Evolutionary conservation across 2,113 vertebrate genomes (phyloP).

Genomic region (Oreochromis spilurus): DNA sequence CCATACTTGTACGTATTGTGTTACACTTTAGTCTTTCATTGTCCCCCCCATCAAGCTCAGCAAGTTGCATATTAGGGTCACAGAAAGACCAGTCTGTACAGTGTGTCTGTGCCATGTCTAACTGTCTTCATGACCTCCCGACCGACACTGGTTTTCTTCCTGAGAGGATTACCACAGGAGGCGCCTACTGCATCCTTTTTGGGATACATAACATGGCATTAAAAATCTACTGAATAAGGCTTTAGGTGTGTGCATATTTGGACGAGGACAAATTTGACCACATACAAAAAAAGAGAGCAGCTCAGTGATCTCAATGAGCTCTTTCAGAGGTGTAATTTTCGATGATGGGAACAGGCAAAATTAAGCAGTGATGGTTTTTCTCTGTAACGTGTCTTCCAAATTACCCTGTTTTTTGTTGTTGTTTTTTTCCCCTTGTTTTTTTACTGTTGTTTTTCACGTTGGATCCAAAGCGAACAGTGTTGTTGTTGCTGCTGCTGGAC

Average conservation of each 20-base stretch:
- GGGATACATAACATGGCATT: conserved; percentile 35
- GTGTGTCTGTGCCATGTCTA: conserved; percentile 6
- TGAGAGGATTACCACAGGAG: conserved; percentile 26
- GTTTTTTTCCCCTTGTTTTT: not conserved
- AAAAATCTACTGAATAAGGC: conserved; percentile 15
- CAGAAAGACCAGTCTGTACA: not conserved
- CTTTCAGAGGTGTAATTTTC: not conserved
- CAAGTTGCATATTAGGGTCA: not conserved
- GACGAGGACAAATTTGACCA: conserved; percentile 24
- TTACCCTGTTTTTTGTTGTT: not conserved
- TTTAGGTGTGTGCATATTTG: conserved; percentile 33
- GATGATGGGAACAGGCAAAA: not conserved
- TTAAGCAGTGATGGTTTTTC: not conserved
- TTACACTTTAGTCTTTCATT: conserved; percentile 24
- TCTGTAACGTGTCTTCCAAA: not conserved
- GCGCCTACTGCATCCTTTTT: conserved; percentile 13
- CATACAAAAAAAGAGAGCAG: not conserved
- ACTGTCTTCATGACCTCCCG: not conserved
- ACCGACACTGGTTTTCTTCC: conserved; percentile 25
- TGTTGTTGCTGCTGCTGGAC: not conserved
- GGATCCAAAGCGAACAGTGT: not conserved
- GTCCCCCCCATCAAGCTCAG: not conserved
- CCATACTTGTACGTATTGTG: conserved; percentile 35
- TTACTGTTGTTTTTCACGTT: not conserved
- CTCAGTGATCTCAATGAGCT: not conserved